A percentile compares a stretch with the other conserved stretches of the same genome.
Evolutionary conservation across 2,888 invertebrate species (phyloP).

Genomic region (Mimas tiliae): DNA sequence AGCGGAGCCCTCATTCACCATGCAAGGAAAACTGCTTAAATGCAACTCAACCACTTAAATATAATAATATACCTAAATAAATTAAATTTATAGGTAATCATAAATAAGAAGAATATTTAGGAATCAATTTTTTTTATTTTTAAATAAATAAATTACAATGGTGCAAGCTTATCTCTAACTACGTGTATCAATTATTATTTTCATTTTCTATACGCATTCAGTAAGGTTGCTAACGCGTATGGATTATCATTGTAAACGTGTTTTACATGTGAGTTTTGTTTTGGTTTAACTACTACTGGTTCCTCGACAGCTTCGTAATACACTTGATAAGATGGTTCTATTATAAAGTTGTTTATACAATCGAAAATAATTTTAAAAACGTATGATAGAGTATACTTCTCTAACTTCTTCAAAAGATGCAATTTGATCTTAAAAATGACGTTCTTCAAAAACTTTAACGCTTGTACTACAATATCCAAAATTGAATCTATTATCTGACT

Average conservation of each 20-base stretch:
- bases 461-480: constrained; percentile 49
- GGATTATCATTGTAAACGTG: constrained; percentile 12
- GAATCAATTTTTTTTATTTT: neutral
- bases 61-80: too few species aligned
- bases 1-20: too few species aligned
- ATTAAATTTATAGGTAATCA: too few species aligned
- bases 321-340: constrained; percentile 38
- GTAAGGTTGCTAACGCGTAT: neutral
- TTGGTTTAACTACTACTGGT: neutral
- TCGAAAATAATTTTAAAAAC: constrained; percentile 53
- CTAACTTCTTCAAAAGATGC: constrained; percentile 55
- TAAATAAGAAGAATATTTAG: neutral
- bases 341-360: constrained; percentile 51
- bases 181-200: neutral
- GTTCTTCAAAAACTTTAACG: constrained; percentile 43
- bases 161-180: neutral
- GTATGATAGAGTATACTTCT: constrained; percentile 55
- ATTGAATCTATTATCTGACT: constrained; percentile 55
- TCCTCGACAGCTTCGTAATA: constrained; percentile 31
- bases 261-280: neutral
- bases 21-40: too few species aligned
- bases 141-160: constrained; percentile 7
- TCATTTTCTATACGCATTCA: constrained; percentile 11
- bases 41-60: too few species aligned
- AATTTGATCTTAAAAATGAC: constrained; percentile 52